Evolutionary conservation across 1,140 invertebrate genomes (phyloP), one percentile per base, ranked within the genome.

Genomic region (Dryas iulia): DNA sequence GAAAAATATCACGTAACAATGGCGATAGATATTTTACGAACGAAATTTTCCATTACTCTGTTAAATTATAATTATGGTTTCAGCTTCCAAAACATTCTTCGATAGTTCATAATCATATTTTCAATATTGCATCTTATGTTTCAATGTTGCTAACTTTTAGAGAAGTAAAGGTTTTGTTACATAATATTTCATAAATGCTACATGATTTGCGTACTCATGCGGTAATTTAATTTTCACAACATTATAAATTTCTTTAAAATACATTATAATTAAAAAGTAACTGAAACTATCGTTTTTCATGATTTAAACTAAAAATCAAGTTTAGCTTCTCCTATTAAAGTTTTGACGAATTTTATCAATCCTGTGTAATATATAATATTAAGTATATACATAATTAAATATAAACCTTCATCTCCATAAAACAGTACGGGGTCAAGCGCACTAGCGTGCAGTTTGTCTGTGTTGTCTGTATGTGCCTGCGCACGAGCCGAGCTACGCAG

Each of bases 401-500:
- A 59, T 24, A 59, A 56, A 87, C 82, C 84, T 85, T 83, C 80
- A 74, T 86, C 79, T 26, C 78, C 23, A 68, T 84, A 87, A 24
- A 89, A 75, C 69, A 83, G 76, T 35, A 87, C 82, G 28, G 85
- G 84, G 39, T 67, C 63, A 67, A 83, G 78, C 25, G 74, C 64
- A 63, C 77, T 82, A 81, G 84, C 84, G 23, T 85, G 79, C 60
- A 84, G 68, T 54, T 90, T 90, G 62, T 89, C 82, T 18, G 78
- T 63, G 64, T 73, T 78, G 54, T 77, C 76, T 28, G 75, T 53
- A 59, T 79, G 73, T 70, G 80, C 76, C 4, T 81, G 77, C 68
- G 85, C 79, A 71, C 77, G 77, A 69, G 82, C 82, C n/a, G 86
- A 81, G 75, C 76, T 82, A 52, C 85, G 83, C 59, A 91, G 75